Base-by-base conservation (phyloP, 2,113 vertebrate genomes). In the Calidris pugnax region DNA sequence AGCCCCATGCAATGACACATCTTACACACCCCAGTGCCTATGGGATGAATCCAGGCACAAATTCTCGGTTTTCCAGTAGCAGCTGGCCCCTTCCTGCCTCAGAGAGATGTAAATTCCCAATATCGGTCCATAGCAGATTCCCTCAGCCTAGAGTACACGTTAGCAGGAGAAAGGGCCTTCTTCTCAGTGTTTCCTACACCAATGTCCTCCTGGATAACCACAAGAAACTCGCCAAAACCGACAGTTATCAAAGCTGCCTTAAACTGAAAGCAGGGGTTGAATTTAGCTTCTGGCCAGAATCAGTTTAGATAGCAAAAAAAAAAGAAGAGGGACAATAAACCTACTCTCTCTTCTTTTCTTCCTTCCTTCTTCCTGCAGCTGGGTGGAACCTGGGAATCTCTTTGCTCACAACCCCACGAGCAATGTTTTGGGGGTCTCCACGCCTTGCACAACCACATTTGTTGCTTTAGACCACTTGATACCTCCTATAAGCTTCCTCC, bases 331-430 rank as follows among this genome's bases (percentile, higher is more conserved):
- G 2, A n/a, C 15, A 22, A n/a, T 12, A 60, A 63, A 50, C 23
- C 14, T 18, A 33, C 0, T 50, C 16, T 12, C 6, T 30, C 33
- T n/a, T 63, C 7, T 56, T 73, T 73, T 89, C 5, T 14, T 77
- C 20, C 23, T 72, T n/a, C 10, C 23, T 84, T 64, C 8, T 4
- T 84, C 37, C 51, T 81, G 4, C 32, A 74, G 5, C 51, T 68
- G 56, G 56, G 28, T 15, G 63, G 32, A 71, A 45, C 26, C 7
- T 32, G 12, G 3, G 32, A 81, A 47, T 7, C 6, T 69, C 35
- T 12, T 48, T 62, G 4, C 19, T 68, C 41, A 12, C 0, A 8
- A 28, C 13, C 5, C 12, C 19, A 2, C 1, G 17, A 33, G 21
- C 19, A 27, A 60, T 4, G 7, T 26, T 73, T 41, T 30, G 14